phyloP scores from a whole-genome alignment of 2,888 invertebrate genomes.

The Lamellibrachia columna region DNA sequence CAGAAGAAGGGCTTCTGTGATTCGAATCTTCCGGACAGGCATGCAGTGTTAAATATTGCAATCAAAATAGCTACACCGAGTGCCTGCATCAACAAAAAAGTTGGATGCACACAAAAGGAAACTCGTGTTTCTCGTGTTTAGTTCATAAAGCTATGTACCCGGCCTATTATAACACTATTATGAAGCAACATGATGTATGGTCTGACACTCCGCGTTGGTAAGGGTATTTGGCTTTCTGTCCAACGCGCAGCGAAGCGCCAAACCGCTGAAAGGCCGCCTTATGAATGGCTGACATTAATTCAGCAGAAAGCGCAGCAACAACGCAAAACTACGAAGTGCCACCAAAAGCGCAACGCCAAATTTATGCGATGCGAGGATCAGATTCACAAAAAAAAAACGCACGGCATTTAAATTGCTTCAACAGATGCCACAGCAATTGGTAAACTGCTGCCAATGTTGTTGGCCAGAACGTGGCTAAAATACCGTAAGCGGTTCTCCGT shows the following conservation, averaged over 20 bases:
- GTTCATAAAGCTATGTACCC: not conserved
- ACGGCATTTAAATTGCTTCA: not conserved
- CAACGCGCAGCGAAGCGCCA: not conserved
- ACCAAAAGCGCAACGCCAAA: not conserved
- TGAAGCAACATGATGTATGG: not conserved
- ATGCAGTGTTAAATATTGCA: not conserved
- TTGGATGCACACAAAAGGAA: not conserved
- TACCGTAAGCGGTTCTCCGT: not conserved
- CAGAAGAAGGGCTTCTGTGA: not conserved
- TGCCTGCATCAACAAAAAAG: not conserved
- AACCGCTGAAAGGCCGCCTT: not conserved
- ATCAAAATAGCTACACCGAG: not conserved
- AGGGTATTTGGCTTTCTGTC: not conserved
- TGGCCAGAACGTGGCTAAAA: not conserved
- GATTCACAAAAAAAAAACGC: not conserved
- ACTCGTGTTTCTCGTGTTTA: not conserved
- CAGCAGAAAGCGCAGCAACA: not conserved
- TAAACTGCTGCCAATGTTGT: not conserved
- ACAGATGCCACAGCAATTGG: not conserved
- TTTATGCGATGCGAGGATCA: not conserved
- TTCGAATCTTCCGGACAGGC: not conserved
- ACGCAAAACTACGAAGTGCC: not conserved
- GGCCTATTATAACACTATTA: not conserved
- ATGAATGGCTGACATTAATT: not conserved
- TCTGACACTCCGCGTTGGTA: not conserved